Conservation (phyloP, 2,113 vertebrate species). For the Nothobranchius furzeri region DNA sequence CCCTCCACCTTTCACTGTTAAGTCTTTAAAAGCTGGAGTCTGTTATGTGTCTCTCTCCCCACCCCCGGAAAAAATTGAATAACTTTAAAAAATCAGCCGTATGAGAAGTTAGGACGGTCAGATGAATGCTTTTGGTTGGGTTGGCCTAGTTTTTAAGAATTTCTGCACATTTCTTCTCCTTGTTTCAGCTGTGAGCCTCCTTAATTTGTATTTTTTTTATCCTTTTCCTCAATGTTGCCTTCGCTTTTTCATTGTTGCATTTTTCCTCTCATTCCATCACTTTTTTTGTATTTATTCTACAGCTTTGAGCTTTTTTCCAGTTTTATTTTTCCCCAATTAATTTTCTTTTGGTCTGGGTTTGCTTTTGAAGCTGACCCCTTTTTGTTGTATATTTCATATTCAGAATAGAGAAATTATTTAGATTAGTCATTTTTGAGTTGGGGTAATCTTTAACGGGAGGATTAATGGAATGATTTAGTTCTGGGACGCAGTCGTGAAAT, state of each 20-base stretch:
- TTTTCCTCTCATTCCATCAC: slow-evolving; percentile 47
- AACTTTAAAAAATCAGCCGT: slow-evolving; percentile 8
- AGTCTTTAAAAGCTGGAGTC: not conserved
- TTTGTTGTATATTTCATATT: slow-evolving; percentile 80
- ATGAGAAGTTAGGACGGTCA: slow-evolving; percentile 30
- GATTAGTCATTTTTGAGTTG: slow-evolving; percentile 22
- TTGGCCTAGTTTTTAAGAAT: not conserved
- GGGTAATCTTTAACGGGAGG: slow-evolving; percentile 24
- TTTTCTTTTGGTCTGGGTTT: slow-evolving; percentile 49
- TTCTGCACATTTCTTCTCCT: not conserved
- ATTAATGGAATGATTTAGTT: slow-evolving; percentile 44
- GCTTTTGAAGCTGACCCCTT: slow-evolving; percentile 62
- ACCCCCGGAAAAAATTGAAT: not conserved
- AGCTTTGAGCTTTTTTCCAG: slow-evolving; percentile 53
- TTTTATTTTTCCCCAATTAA: slow-evolving; percentile 19
- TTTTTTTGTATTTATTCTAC: slow-evolving; percentile 83
- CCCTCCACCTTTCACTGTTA: not conserved
- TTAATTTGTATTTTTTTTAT: not conserved
- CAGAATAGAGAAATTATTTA: slow-evolving; percentile 74
- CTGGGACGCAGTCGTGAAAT: slow-evolving; percentile 50
- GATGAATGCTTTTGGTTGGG: slow-evolving; percentile 1
- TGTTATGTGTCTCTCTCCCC: not conserved
- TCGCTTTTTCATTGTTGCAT: slow-evolving; percentile 23
- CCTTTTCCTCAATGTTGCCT: slow-evolving; percentile 60
- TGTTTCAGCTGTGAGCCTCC: slow-evolving; percentile 25